Evolutionary conservation across 2,113 vertebrate species (phyloP).

Genomic region (Eleginops maclovinus): DNA sequence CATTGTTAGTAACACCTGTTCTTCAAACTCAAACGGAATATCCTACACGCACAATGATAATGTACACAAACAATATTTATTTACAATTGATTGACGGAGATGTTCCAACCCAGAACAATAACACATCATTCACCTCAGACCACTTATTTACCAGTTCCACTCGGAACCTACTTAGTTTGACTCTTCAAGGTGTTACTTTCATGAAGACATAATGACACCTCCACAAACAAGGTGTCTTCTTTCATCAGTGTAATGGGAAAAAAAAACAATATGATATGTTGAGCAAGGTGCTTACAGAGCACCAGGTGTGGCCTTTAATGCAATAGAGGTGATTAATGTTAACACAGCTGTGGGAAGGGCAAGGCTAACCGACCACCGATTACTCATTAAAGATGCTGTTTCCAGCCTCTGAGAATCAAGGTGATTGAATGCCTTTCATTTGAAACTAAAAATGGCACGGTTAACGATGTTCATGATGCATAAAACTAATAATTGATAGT

Average conservation of each 20-base stretch:
- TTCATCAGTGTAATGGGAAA: neutral
- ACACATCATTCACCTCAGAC: neutral
- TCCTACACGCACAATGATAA: neutral
- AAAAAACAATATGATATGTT: neutral
- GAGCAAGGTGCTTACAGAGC: neutral
- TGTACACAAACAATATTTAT: too few species aligned
- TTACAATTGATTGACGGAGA: neutral
- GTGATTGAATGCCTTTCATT: neutral
- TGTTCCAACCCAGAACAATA: neutral
- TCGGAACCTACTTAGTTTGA: neutral
- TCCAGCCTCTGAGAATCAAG: neutral
- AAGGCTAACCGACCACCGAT: neutral
- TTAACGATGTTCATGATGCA: neutral
- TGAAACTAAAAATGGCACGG: neutral
- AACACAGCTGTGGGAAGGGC: neutral
- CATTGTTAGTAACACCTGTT: neutral
- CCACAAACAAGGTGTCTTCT: slow-evolving; percentile 5
- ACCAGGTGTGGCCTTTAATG: neutral
- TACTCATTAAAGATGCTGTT: neutral
- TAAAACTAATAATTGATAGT: neutral
- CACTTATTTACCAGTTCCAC: neutral
- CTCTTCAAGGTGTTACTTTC: neutral
- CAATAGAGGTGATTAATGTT: neutral
- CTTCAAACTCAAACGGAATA: neutral
- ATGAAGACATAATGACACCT: neutral